phyloP scores from a whole-genome alignment of 2,888 invertebrate genomes.

The Temnothorax ravouxi region DNA sequence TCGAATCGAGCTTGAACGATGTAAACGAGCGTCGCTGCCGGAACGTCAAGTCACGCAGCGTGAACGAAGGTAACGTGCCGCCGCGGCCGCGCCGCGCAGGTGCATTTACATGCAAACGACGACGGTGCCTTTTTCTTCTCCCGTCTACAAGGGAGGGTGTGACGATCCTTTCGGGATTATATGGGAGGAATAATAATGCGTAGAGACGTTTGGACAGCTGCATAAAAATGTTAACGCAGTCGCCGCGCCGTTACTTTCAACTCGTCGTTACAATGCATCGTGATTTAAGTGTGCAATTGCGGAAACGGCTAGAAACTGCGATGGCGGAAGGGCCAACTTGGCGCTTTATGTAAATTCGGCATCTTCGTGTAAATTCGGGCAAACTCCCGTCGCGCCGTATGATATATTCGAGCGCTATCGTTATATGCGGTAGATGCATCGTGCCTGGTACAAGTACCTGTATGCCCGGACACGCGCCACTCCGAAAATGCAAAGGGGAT shows the following conservation, averaged over 20 bases:
- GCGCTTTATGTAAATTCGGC: constrained; percentile 46
- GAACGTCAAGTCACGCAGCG: constrained; percentile 46
- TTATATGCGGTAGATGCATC: constrained; percentile 37
- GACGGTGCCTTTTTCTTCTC: constrained; percentile 2
- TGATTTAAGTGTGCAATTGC: constrained; percentile 34
- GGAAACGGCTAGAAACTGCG: background rate
- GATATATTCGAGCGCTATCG: constrained; percentile 45
- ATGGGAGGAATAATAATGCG: constrained; percentile 7
- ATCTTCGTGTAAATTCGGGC: constrained; percentile 43
- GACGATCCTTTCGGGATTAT: constrained; percentile 26
- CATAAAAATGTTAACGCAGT: constrained; percentile 4
- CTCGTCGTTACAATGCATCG: background rate
- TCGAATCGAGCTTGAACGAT: constrained; percentile 43
- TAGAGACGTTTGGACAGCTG: background rate
- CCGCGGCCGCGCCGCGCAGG: background rate
- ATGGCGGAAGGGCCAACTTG: constrained; percentile 9
- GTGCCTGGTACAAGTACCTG: constrained; percentile 42
- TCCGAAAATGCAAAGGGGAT: constrained; percentile 49
- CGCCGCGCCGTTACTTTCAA: background rate
- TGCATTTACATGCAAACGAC: constrained; percentile 52
- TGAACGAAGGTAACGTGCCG: constrained; percentile 38
- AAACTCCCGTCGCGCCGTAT: constrained; percentile 26
- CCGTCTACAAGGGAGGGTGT: background rate
- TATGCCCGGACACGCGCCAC: constrained; percentile 52
- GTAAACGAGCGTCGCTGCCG: constrained; percentile 45